Base-by-base conservation (phyloP, 1,140 invertebrate species). In the Diorhabda sublineata region DNA sequence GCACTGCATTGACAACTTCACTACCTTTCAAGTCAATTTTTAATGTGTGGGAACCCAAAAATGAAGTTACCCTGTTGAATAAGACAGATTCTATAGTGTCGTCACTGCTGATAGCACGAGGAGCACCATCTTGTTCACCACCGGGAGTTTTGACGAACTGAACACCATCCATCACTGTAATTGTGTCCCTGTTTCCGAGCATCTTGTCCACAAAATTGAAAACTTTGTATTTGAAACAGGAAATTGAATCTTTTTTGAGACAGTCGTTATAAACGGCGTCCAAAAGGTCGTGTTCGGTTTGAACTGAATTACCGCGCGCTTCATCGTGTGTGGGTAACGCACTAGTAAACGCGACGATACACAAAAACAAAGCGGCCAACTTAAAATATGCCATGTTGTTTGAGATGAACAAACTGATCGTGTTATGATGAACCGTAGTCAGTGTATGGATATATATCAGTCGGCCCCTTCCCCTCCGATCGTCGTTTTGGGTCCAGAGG, bases 11-110 rank as follows among this genome's bases (percentile, higher is more conserved):
- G 3, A 93, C 84, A n/a, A 93, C 90, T 75, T 94, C 92, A 64
- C 86, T 87, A 42, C 92, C 92, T 81, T 92, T 92, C 59, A 94
- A 83, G 81, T 94, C 91, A n/a, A 94, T 87, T 77, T 92, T 91
- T 63, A 94, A 82, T 41, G 91, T 89, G 81, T 93, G 92, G 0
- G 90, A 88, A 75, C 88, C 87, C 45, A 94, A 81, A 81, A 92
- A 94, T 61, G 87, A 85, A 72, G 90, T 87, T 56, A 92, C 81
- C 64, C 91, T 85, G 68, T 86, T 87, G 64, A 87, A 81, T 43
- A 91, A 76, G 66, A 92, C 80, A 11, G 88, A 84, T 69, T 92
- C 91, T 42, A 91, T 84, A 41, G 86, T 85, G 64, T 89, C 88
- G 69, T 86, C 85, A 64, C 78, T 83, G 77, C 84, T 86, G 63